phyloP scores from a whole-genome alignment of 2,888 invertebrate genomes.

The Callyntrura guangdongensis region DNA sequence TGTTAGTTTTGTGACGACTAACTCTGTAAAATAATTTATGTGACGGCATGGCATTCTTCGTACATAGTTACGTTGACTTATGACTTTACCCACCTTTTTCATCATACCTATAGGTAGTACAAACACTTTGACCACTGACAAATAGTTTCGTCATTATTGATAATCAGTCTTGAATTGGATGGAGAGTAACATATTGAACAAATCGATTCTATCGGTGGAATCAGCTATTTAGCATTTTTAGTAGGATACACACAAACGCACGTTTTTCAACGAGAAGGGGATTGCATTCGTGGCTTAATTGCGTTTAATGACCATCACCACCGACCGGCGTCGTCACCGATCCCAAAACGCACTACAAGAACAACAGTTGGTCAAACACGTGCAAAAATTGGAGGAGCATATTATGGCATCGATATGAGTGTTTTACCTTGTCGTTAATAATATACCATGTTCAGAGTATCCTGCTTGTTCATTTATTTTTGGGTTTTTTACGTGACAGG shows the following conservation, averaged over 20 bases:
- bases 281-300: conserved; percentile 45
- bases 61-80: not conserved
- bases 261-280: not conserved
- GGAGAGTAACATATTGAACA: not conserved
- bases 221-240: not conserved
- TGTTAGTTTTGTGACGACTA: not conserved
- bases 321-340: conserved; percentile 11
- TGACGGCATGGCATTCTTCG: too few species aligned
- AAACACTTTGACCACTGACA: conserved; percentile 16
- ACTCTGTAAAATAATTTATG: not conserved
- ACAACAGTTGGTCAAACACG: conserved; percentile 46
- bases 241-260: not conserved
- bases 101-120: not conserved
- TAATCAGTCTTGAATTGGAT: conserved; percentile 30
- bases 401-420: not conserved
- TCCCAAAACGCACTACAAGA: too few species aligned
- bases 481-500: conserved; percentile 36
- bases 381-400: conserved; percentile 1
- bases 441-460: not conserved
- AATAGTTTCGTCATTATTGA: conserved; percentile 23
- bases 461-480: conserved; percentile 46
- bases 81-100: conserved; percentile 33
- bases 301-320: conserved; percentile 46
- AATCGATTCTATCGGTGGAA: not conserved
- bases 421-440: not conserved